These are phyloP conservation scores for Formica aserva DNA, from an alignment of 2,888 invertebrate species.

Conservation along the genomic window DNA sequence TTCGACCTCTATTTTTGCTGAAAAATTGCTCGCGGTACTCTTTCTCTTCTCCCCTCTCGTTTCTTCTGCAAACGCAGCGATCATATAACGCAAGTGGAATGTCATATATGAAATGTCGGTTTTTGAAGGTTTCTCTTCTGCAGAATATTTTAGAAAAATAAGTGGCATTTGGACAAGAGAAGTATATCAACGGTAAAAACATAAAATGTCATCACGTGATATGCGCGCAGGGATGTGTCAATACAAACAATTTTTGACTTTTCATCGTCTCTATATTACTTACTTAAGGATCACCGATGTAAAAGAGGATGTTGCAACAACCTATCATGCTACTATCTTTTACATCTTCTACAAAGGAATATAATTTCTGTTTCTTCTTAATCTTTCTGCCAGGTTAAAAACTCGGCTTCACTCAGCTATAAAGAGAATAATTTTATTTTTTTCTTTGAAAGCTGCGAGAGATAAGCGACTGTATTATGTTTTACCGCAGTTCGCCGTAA, in stretches of 20 bases:
- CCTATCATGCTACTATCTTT: neutral
- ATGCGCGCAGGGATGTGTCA: neutral
- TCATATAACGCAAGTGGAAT: constrained; percentile 28
- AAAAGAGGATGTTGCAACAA: neutral
- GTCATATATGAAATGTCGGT: constrained; percentile 16
- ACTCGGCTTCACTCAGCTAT: constrained; percentile 4
- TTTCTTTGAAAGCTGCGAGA: constrained; percentile 15
- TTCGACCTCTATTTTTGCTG: constrained; percentile 37
- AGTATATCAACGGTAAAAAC: neutral
- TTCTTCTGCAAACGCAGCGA: constrained; percentile 24
- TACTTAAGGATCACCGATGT: neutral
- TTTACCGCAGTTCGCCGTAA: constrained; percentile 14
- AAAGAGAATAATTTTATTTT: constrained; percentile 16
- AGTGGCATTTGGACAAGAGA: neutral
- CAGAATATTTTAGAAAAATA: neutral
- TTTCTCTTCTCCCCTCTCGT: neutral
- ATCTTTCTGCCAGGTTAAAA: neutral
- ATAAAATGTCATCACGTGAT: neutral
- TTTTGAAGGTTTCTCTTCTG: neutral
- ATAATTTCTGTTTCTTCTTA: neutral
- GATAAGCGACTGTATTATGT: constrained; percentile 43
- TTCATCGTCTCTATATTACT: neutral
- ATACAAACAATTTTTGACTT: neutral
- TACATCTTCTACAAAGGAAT: constrained; percentile 4
- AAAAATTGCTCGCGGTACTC: constrained; percentile 20